Conservation (phyloP, 2,113 vertebrate species). For the Carassius auratus region DNA sequence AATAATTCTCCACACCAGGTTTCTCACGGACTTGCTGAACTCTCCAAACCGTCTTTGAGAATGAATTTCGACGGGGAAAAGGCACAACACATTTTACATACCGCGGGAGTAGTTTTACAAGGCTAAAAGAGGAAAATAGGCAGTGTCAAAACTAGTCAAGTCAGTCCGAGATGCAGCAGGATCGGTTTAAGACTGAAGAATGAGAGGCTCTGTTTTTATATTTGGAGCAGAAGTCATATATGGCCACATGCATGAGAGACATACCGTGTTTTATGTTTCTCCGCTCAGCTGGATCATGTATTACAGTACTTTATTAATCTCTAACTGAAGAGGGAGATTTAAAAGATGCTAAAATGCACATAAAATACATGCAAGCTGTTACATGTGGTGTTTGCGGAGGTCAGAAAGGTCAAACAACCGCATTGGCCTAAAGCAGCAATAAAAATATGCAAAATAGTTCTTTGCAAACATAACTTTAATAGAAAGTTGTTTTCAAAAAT, state of each 20-base stretch:
- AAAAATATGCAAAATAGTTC: background rate
- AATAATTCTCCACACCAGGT: background rate
- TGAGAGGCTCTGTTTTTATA: background rate
- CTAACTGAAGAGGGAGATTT: background rate
- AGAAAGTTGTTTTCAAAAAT: background rate
- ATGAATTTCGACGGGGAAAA: background rate
- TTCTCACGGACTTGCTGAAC: background rate
- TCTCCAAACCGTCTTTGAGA: background rate
- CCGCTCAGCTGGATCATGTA: background rate
- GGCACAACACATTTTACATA: background rate
- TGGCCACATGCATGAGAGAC: background rate
- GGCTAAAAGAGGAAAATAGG: background rate
- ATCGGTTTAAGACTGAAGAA: background rate
- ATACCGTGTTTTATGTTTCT: background rate
- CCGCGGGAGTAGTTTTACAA: background rate
- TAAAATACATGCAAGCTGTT: background rate
- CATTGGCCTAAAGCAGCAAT: background rate
- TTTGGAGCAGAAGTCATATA: background rate
- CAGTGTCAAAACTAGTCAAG: conserved; percentile 15
- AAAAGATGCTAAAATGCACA: background rate
- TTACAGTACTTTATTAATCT: background rate
- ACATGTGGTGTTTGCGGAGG: background rate
- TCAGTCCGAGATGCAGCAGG: conserved; percentile 1
- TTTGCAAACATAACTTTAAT: no score
- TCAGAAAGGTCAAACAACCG: background rate